A percentile compares a stretch with the other conserved stretches of the same genome.
phyloP scores from a whole-genome alignment of 2,113 vertebrate species.

The Riparia riparia region DNA sequence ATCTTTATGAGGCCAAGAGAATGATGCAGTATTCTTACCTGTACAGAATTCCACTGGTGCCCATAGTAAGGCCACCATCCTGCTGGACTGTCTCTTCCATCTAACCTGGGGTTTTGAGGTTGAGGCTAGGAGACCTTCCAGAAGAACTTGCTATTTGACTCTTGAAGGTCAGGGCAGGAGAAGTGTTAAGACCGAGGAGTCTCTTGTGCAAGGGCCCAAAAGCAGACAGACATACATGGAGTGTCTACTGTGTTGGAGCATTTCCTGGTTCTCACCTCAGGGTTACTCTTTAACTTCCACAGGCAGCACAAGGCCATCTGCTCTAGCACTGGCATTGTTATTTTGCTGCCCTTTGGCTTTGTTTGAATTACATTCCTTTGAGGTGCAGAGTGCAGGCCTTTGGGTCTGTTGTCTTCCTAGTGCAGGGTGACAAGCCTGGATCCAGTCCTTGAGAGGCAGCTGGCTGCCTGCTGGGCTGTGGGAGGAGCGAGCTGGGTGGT shows the following conservation, averaged over 20 bases:
- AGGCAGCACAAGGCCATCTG: not conserved
- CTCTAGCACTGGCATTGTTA: not conserved
- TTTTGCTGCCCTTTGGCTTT: not conserved
- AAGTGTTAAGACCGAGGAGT: not conserved
- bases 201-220: accelerated
- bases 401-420: not conserved
- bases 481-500: not conserved
- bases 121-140: not conserved
- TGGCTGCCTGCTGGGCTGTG: not conserved
- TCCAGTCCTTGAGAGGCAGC: not conserved
- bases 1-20: not conserved
- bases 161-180: not conserved
- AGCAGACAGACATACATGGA: not conserved
- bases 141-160: not conserved
- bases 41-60: not conserved
- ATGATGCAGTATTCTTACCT: not conserved
- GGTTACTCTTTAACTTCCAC: not conserved
- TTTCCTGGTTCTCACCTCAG: not conserved
- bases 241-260: not conserved
- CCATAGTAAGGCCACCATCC: accelerated
- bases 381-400: not conserved
- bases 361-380: not conserved
- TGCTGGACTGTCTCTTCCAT: not conserved
- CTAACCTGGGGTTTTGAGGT: not conserved
- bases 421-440: not conserved